Percentiles rank a stretch among this genome's conserved stretches.
Conservation (phyloP, 2,113 vertebrate species). For the Jacana jacana region DNA sequence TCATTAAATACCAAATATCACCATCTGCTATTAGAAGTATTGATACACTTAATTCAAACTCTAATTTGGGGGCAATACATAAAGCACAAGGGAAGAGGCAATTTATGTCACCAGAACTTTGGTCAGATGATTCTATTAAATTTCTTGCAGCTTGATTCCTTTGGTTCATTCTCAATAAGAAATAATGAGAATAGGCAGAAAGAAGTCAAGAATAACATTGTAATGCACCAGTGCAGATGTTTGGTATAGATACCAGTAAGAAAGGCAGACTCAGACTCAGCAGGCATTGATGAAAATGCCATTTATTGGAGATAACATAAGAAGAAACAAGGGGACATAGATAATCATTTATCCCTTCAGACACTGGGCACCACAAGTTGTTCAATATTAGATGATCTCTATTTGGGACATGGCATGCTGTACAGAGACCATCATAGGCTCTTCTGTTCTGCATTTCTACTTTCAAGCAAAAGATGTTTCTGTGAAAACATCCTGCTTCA, state of each 20-base stretch:
- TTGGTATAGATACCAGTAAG: background rate
- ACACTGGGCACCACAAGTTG: background rate
- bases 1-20: background rate
- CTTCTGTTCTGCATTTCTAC: background rate
- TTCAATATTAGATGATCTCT: background rate
- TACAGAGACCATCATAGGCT: background rate
- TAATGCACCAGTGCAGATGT: background rate
- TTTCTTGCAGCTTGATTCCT: background rate
- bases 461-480: background rate
- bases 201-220: background rate
- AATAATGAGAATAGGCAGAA: background rate
- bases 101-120: background rate
- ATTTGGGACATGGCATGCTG: background rate
- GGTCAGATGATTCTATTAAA: background rate
- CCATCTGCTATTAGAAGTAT: background rate
- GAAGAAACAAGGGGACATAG: background rate
- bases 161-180: background rate
- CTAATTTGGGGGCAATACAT: fast-evolving
- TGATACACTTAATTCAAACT: background rate
- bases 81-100: background rate
- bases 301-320: background rate
- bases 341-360: background rate
- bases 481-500: background rate
- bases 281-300: background rate
- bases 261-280: background rate